phyloP scores from a whole-genome alignment of 53 echinoderm and acorn worm genomes.

The Holothuria leucospilota region DNA sequence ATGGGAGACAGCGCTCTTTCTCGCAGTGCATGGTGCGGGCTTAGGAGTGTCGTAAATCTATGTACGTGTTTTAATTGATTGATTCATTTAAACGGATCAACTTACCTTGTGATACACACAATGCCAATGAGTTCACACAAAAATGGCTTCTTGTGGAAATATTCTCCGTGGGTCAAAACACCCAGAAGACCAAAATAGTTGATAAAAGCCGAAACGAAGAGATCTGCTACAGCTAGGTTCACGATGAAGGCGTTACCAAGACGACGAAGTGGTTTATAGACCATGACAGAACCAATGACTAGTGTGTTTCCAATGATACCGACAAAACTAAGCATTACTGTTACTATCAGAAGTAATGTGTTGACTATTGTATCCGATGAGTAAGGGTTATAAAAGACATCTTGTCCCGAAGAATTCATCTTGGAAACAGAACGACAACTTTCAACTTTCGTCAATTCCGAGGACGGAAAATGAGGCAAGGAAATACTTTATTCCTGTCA shows the following conservation, averaged over 20 bases:
- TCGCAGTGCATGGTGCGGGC: too few relatives aligned
- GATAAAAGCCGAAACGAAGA: slow-evolving; percentile 77
- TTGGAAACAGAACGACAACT: too few relatives aligned
- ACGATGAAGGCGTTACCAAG: slow-evolving; percentile 81
- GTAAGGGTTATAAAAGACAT: slow-evolving; percentile 46
- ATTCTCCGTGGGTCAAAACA: slow-evolving; percentile 62
- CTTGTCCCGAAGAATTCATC: background rate
- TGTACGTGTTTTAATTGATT: too few relatives aligned
- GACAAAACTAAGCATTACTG: slow-evolving; percentile 56
- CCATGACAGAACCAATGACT: slow-evolving; percentile 77
- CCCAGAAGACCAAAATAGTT: slow-evolving; percentile 77
- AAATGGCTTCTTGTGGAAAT: slow-evolving; percentile 59
- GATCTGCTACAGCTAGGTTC: slow-evolving; percentile 80
- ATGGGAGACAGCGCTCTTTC: too few relatives aligned
- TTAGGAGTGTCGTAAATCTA: too few relatives aligned
- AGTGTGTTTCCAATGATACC: slow-evolving; percentile 75
- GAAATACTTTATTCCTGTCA: too few relatives aligned
- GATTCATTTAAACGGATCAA: too few relatives aligned
- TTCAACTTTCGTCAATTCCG: too few relatives aligned
- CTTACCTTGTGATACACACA: slow-evolving; percentile 75
- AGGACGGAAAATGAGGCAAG: too few relatives aligned
- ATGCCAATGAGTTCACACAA: slow-evolving; percentile 80
- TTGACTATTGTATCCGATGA: slow-evolving; percentile 58
- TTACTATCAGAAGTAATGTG: slow-evolving; percentile 57
- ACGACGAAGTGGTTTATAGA: slow-evolving; percentile 67